Base-by-base conservation (phyloP, 1,140 invertebrate species). In the Listronotus bonariensis region DNA sequence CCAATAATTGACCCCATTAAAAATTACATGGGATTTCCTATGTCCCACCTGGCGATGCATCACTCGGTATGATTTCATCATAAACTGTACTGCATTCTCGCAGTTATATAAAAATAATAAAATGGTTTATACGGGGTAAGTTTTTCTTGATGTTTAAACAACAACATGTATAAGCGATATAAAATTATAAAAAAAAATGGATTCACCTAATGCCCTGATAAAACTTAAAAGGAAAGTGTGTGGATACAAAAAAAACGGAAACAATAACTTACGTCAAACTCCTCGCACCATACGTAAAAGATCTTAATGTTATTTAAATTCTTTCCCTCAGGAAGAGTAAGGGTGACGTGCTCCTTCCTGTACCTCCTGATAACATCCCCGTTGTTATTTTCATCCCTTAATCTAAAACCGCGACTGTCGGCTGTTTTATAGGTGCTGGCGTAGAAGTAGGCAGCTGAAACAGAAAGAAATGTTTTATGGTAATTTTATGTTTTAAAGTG, bases 281-380 rank as follows among this genome's bases (percentile, higher is more conserved):
- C 92, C 72, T 95, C 89, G 77, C 93, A 96, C 90, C 91, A 96
- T 1, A 96, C 87, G 12, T 90, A 89, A 75, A 96, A 90, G 89
- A 92, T 95, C 69, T 87, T 89, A 71, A 95, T 85, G 75, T 91
- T 88, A 72, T 86, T 86, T 43, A 95, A 81, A 6, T 89, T 92
- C 76, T 91, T 92, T 17, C 92, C 91, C 65, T 94, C 92, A 0
- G 94, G 93, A 67, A 96, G 79, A 1, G 91, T 90, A 15, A 96
- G 78, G 3, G 92, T 93, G 59, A 96, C 83, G 68, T 89, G 85
- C 78, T 92, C 88, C 60, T 88, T 89, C 42, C 87, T 82, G 80
- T 96, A 96, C 58, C 84, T 82, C 56, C 86, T 86, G 62, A 94
- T 83, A 20, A 91, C 84, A 34, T 85, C 83, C 8, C 84, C 81